Base-by-base conservation (phyloP, 1,140 invertebrate species). In the Papilio aristodemus region DNA sequence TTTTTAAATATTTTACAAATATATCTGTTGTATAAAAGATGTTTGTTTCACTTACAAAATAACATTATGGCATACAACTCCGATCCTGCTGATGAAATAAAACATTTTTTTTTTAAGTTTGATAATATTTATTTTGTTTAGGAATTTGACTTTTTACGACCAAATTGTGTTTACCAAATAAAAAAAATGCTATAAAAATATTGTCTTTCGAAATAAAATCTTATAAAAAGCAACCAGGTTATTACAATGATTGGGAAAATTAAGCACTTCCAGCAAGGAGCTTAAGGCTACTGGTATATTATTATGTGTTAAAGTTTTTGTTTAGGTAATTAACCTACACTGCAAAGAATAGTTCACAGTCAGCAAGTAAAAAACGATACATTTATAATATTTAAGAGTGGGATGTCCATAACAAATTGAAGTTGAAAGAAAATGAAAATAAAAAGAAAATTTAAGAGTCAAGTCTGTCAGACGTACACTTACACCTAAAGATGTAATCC, bases 121-220 rank as follows among this genome's bases (percentile, higher is more conserved):
- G 62, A 72, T 74, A 77, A 79, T 77, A 74, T 77, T 81, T 80
- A 78, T 75, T 77, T 68, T 72, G 54, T 63, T 76, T 71, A 75
- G 70, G 68, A 76, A 76, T 75, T 57, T 10, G 41, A 72, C 72
- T 70, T 50, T 54, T 71, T 32, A 68, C 62, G 68, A 72, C 68
- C 63, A 64, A 71, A 71, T 62, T 73, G 75, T 78, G 69, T 75
- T 77, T 79, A 80, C 76, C 77, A 77, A 84, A 50, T 50, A 81
- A 84, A 73, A 79, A 69, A 83, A 81, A 77, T 80, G 78, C 74
- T 87, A 84, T 79, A 87, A 86, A 87, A 87, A 86, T 84, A 86
- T 87, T 78, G 74, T 76, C 78, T 78, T 84, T 81, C 79, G 77
- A 73, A 75, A 80, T 76, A 84, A 71, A 76, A 74, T 59, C 75